Evolutionary conservation across 2,113 vertebrate genomes (phyloP).

Genomic region (Xyrauchen texanus): DNA sequence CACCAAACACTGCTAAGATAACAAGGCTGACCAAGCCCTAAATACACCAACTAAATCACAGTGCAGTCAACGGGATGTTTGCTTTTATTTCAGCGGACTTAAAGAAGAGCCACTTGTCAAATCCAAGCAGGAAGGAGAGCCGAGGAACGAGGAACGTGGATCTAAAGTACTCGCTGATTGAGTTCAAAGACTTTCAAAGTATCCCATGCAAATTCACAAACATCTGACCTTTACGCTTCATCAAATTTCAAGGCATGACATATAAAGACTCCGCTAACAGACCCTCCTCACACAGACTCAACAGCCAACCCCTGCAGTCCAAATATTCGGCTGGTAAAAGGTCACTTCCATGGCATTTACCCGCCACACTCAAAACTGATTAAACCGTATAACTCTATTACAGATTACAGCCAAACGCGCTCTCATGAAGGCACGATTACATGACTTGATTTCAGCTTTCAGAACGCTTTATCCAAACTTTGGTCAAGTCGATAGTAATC

Average conservation of each 20-base stretch:
- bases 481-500: not conserved
- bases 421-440: slow-evolving; percentile 6
- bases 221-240: slow-evolving; percentile 48
- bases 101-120: slow-evolving; percentile 9
- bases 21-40: not conserved
- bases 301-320: slow-evolving; percentile 40
- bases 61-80: not conserved
- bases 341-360: slow-evolving; percentile 53
- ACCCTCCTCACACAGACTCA: slow-evolving; percentile 43
- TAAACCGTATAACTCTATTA: slow-evolving; percentile 47
- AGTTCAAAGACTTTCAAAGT: slow-evolving; percentile 1
- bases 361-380: slow-evolving; percentile 44
- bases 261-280: slow-evolving; percentile 44
- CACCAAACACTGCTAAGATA: not conserved
- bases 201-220: slow-evolving; percentile 43
- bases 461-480: slow-evolving; percentile 15
- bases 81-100: slow-evolving; percentile 2
- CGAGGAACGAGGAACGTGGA: not conserved
- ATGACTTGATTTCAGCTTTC: slow-evolving; percentile 28
- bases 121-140: not conserved
- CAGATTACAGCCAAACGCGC: slow-evolving; percentile 24
- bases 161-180: not conserved
- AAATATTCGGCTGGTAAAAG: slow-evolving; percentile 47
- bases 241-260: slow-evolving; percentile 34
- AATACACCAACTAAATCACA: not conserved